Conservation (phyloP, 2,888 invertebrate genomes). For the Cosmorhoe ocellata region DNA sequence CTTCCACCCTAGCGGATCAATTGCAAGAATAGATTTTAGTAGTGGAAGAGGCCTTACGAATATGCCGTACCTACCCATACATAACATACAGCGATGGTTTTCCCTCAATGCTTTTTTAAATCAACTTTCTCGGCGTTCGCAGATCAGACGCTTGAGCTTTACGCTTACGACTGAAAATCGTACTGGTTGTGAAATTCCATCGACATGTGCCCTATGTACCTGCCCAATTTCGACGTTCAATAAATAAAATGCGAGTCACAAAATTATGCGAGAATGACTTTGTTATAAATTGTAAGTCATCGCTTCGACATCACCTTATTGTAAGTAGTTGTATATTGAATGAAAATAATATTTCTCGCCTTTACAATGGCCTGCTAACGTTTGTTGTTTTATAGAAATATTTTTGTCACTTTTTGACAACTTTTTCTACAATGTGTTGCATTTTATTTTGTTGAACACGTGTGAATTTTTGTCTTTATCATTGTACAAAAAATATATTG, state of each 20-base stretch:
- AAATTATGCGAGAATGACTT: background rate
- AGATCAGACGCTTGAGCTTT: conserved; percentile 4
- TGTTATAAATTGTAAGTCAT: background rate
- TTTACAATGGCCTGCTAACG: conserved; percentile 35
- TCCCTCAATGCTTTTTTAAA: too few species aligned
- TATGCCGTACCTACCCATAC: too few species aligned
- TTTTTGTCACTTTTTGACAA: conserved; percentile 62
- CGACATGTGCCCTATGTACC: background rate
- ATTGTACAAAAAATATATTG: conserved; percentile 76
- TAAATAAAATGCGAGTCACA: conserved; percentile 19
- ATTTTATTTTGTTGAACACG: conserved; percentile 77
- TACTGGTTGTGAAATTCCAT: conserved; percentile 11
- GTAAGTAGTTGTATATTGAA: conserved; percentile 34
- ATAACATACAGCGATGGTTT: too few species aligned
- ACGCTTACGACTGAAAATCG: conserved; percentile 8
- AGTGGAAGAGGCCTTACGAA: too few species aligned
- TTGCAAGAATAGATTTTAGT: too few species aligned
- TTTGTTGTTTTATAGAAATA: conserved; percentile 51
- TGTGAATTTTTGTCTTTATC: conserved; percentile 62
- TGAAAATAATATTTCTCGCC: conserved; percentile 41
- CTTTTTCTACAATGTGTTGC: conserved; percentile 62
- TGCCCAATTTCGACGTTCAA: conserved; percentile 10
- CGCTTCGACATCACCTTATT: conserved; percentile 12
- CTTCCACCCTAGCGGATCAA: too few species aligned
- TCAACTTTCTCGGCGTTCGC: conserved; percentile 1